These are phyloP conservation scores for Drosophila kokeensis DNA, from an alignment of 2,888 invertebrate genomes.

Conservation along the genomic window DNA sequence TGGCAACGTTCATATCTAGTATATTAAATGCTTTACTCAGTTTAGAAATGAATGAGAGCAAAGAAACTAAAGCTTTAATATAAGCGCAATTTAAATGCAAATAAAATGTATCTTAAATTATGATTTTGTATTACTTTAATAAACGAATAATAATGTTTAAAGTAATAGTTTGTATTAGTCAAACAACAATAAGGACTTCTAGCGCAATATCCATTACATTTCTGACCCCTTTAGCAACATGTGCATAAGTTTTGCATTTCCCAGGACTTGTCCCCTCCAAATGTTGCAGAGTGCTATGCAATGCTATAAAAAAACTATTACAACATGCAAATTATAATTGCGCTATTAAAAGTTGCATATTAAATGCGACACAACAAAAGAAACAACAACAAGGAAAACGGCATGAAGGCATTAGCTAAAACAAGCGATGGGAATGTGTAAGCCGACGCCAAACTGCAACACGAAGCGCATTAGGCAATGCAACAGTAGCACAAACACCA, in stretches of 20 bases:
- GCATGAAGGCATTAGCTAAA: slow-evolving; percentile 36
- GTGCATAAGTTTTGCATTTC: slow-evolving; percentile 23
- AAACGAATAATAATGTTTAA: background rate
- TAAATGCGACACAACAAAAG: slow-evolving; percentile 68
- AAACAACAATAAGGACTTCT: slow-evolving; percentile 6
- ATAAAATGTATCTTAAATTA: background rate
- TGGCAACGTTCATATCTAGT: no score
- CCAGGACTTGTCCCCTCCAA: slow-evolving; percentile 14
- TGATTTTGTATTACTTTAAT: background rate
- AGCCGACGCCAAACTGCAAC: slow-evolving; percentile 54
- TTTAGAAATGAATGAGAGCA: background rate
- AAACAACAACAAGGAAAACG: slow-evolving; percentile 21
- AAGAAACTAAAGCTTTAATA: no score
- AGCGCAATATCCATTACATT: background rate
- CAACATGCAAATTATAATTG: slow-evolving; percentile 80
- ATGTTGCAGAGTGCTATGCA: slow-evolving; percentile 39
- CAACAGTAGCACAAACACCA: slow-evolving; percentile 18
- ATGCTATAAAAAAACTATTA: slow-evolving; percentile 59
- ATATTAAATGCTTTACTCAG: background rate
- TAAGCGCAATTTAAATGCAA: background rate
- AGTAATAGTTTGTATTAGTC: background rate
- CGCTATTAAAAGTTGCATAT: slow-evolving; percentile 80
- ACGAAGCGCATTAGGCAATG: slow-evolving; percentile 46
- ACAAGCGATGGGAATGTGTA: slow-evolving; percentile 67
- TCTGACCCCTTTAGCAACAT: background rate